Percentiles rank a stretch among this genome's conserved stretches.
Conservation (phyloP, 1,140 invertebrate genomes). For the Aricia agestis region DNA sequence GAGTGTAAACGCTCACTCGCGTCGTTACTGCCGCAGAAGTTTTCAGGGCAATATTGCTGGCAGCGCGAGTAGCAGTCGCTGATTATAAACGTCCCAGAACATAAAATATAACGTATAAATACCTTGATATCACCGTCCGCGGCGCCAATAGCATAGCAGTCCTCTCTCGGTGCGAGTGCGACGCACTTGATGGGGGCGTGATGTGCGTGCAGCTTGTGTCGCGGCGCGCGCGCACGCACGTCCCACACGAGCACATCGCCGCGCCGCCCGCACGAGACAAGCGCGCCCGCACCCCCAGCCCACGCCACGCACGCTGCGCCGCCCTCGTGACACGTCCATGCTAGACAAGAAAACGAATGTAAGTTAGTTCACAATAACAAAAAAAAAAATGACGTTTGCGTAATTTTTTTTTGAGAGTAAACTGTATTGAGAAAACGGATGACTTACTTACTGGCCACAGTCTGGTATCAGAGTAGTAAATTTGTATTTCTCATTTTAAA, state of each 20-base stretch:
- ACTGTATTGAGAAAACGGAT: no score
- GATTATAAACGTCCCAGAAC: no score
- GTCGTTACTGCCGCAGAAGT: no score
- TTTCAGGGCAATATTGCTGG: no score
- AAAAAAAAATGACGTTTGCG: no score
- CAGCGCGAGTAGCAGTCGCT: no score
- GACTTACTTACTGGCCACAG: no score
- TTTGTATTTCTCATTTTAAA: no score
- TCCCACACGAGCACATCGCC: constrained; percentile 97
- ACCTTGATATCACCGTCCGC: constrained; percentile 99
- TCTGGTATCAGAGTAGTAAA: no score
- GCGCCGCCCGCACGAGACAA: constrained; percentile 96
- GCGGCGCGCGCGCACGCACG: constrained; percentile 89
- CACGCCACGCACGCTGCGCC: constrained; percentile 92
- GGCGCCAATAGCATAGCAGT: constrained; percentile 97
- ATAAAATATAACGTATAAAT: constrained; percentile 24
- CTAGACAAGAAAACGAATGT: constrained; percentile 53
- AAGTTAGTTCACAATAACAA: no score
- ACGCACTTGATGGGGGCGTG: constrained; percentile 96
- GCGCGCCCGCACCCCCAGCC: constrained; percentile 92
- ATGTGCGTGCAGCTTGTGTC: constrained; percentile 94
- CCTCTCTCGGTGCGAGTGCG: constrained; percentile 94
- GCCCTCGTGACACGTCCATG: constrained; percentile 95
- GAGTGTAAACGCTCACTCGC: no score
- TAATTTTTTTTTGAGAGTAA: no score